Base-by-base conservation (phyloP, 2,888 invertebrate genomes). In the Monoplex corrugatus region DNA sequence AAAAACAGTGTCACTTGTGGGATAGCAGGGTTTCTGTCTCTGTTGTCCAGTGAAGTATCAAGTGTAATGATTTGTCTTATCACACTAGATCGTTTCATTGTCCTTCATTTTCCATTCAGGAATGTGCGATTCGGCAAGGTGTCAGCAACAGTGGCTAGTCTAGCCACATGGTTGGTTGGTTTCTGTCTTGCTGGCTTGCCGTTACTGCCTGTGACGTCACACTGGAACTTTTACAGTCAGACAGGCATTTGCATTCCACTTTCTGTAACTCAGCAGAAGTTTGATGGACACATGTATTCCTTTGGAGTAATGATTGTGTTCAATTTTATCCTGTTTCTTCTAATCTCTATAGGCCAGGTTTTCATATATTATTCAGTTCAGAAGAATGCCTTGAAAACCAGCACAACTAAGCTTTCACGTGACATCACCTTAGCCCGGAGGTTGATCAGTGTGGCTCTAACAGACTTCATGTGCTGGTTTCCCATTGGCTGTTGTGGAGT, bases 381-480 rank as follows among this genome's bases (percentile, higher is more conserved):
- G 40, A 40, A 6, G 23, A 80, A 40, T 28, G 23, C 78, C 28
- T 43, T 80, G 35, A 80, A 80, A 40, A 43, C 23, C 78, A 40
- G 28, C 28, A 32, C 78, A 13, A 80, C 78, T 6, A 80, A 80
- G 43, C 40, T 28, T 10, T 80, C 78, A 40, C 19, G 43, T 28
- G 78, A 80, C 78, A 80, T 80, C 40, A 28, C 43, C 28, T 43
- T 80, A 43, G 78, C 78, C 13, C 78, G 43, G 10, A 19, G 78
- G 8, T n/a, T 43, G 43, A 80, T 43, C 78, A 80, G 40, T 43
- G 28, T 80, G 19, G 43, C 78, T 28, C 5, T 80, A 10, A 80
- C 78, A 23, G 78, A 80, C 28, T 80, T 80, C 78, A 40, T 80
- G 78, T 80, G 78, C 78, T 80, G 78, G 78, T 80, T 80, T 80